Base-by-base conservation (phyloP, 2,113 vertebrate species). In the Otus sunia region DNA sequence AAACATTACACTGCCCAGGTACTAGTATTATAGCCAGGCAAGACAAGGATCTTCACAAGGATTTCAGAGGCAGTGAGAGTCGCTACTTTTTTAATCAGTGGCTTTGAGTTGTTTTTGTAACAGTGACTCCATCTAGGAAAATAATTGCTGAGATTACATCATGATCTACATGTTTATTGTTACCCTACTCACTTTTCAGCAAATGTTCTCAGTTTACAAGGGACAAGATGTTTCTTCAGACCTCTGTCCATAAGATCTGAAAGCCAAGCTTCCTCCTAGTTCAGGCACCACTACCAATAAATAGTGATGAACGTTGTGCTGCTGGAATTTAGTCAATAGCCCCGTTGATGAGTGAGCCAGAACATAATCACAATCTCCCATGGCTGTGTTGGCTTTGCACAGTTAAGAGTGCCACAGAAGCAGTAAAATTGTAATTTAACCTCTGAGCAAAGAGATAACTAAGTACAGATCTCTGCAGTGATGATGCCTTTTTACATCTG, bases 111-210 rank as follows among this genome's bases (percentile, higher is more conserved):
- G 67, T 90, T 96, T 96, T 92, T 86, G 85, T 74, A 80, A 69
- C 63, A 34, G 71, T 93, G 85, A 94, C 82, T 95, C 92, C 72
- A 77, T 96, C 93, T 90, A 96, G 92, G 88, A 96, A 97, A 95
- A 95, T 63, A 88, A 92, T 82, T 82, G 49, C 77, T 87, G 92
- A 91, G 90, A 82, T 96, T 96, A 95, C 90, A 85, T 96, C 90
- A 95, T 75, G 27, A 75, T 90, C 34, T 56, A 69, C 30, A 6
- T 94, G 88, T 91, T 97, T 94, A 88, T 95, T 92, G 71, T 86
- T 95, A 88, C 72, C 59, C 83, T 95, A 69, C 91, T 93, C 87
- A 82, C 85, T 93, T 93, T 83, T 77, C 95, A 97, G 55, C 11
- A 34, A 73, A 86, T 67, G 88, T 59, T 95, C 95, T 96, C 88